Evolutionary conservation across 2,113 vertebrate species (phyloP), one percentile per base, ranked within the genome.

Genomic region (Semnopithecus entellus): DNA sequence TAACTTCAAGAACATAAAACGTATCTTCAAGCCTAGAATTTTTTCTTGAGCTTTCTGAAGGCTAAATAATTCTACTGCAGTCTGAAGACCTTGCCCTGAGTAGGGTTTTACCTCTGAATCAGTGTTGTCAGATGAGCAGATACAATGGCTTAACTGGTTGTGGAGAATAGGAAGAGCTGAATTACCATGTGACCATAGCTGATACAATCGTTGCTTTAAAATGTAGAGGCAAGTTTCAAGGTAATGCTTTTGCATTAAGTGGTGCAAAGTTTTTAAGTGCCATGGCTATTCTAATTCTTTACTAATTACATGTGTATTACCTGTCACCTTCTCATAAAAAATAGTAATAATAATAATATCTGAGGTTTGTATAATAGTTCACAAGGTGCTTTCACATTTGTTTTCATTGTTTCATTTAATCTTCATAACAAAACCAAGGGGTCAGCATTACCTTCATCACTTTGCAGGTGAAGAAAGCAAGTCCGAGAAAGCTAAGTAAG

Each of bases 331-430:
- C 82, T 2, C 13, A 48, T 40, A 52, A 35, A 82, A 75, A 59
- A 55, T 14, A 52, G 38, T 90, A 75, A 45, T 72, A 91, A 45
- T 90, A 57, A 35, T 83, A 80, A 43, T 45, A 93, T 84, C 78
- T 93, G 64, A 93, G 50, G 16, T 70, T 52, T 5, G 23, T 55
- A 30, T n/a, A 13, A 6, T 61, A 80, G 32, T 66, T 96, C 81
- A 64, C 75, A 59, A 83, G 32, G 12, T 59, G 32, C 27, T 76
- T 82, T 40, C 57, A 20, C 76, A 82, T 48, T 80, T 72, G 6
- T 93, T 92, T 88, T 88, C 30, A 70, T 61, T 85, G 79, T 80
- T 96, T 88, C 20, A 50, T 89, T 91, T 91, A 85, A 73, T 59
- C 25, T 81, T 91, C 55, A 55, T 48, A 57, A 76, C 22, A 45